phyloP scores from a whole-genome alignment of 2,113 vertebrate species.

The Psittacula cyanocephala region DNA sequence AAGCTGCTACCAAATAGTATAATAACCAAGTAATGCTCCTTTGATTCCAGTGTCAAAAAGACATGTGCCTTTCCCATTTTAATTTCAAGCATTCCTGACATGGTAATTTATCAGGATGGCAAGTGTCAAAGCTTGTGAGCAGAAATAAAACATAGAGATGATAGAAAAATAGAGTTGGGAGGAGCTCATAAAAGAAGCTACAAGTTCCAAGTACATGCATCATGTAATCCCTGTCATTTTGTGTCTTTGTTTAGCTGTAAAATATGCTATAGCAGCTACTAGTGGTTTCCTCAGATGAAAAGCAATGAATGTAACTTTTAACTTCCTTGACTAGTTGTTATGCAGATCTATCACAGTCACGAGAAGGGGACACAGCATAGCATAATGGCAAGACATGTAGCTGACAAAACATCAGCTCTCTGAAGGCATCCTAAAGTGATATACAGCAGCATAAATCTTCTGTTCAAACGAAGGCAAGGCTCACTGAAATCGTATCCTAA shows the following conservation, averaged over 20 bases:
- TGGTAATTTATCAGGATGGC: conserved; percentile 17
- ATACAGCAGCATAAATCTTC: conserved; percentile 16
- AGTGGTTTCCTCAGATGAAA: conserved; percentile 32
- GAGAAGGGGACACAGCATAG: not conserved
- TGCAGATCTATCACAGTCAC: not conserved
- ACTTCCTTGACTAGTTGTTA: not conserved
- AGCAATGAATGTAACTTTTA: conserved; percentile 4
- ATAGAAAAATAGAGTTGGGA: not conserved
- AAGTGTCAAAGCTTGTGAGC: not conserved
- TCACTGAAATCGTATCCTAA: not conserved
- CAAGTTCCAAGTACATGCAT: not conserved
- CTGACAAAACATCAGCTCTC: conserved; percentile 15
- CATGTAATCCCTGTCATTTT: conserved; percentile 39
- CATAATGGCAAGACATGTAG: not conserved
- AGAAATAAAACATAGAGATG: conserved; percentile 32
- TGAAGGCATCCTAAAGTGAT: conserved; percentile 24
- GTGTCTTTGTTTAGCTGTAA: conserved; percentile 39
- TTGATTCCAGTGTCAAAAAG: not conserved
- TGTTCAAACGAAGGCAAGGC: not conserved
- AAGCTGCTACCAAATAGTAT: not conserved
- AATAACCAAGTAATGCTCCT: not conserved
- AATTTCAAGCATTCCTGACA: conserved; percentile 14
- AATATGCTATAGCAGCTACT: conserved; percentile 30
- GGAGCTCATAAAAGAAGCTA: not conserved
- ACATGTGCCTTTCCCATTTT: not conserved